Evolutionary conservation across 2,113 vertebrate genomes (phyloP).

Genomic region (Accipiter virgatus): DNA sequence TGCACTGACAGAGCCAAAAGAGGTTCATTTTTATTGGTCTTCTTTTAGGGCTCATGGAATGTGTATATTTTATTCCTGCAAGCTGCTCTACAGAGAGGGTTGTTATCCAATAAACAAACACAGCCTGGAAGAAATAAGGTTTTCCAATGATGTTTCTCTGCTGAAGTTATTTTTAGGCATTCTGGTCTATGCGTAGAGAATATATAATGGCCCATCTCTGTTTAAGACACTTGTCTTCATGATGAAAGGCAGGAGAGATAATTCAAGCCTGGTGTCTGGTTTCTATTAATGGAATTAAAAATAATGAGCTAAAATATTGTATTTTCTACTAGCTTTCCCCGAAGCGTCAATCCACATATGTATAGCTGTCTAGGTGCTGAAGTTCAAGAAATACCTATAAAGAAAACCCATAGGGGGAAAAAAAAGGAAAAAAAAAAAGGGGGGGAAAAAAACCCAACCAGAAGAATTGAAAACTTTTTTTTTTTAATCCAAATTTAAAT

Average conservation of each 20-base stretch:
- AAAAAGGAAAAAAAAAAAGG: too few species aligned
- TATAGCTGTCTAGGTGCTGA: neutral
- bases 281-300: slow-evolving; percentile 38
- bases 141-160: neutral
- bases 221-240: neutral
- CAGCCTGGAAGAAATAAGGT: neutral
- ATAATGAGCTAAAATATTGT: neutral
- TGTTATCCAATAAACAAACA: neutral
- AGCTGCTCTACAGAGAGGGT: neutral
- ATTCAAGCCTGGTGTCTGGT: slow-evolving; percentile 3
- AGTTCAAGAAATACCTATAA: neutral
- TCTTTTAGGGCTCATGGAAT: neutral
- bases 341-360: neutral
- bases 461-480: neutral
- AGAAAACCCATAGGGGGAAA: neutral
- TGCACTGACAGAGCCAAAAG: neutral
- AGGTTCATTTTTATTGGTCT: neutral
- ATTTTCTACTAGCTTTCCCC: neutral
- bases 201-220: neutral
- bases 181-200: neutral
- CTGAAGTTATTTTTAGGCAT: neutral
- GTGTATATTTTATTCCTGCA: neutral
- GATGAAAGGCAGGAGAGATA: neutral
- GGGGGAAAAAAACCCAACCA: too few species aligned
- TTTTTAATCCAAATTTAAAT: neutral